Evolutionary conservation across 1,140 invertebrate species (phyloP), one percentile per base, ranked within the genome.

Genomic region (Drosophila arawakana): DNA sequence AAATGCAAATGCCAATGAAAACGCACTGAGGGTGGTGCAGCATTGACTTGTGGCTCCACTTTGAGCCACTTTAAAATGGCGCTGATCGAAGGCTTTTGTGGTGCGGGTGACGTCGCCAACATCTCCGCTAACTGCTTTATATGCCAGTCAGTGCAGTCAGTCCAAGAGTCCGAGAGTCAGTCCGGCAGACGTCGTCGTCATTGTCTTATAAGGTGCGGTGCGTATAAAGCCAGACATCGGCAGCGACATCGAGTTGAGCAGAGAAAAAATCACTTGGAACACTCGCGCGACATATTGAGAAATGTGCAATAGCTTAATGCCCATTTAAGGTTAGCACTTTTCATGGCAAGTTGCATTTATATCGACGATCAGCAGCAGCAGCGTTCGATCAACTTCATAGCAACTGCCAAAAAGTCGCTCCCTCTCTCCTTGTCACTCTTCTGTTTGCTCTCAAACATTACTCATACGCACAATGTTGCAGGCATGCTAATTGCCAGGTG

Each of bases 241-340:
- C 76, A 58, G 25, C 25, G 73, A 71, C 76, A 58, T 71, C 49
- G 59, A 65, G 57, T 61, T 52, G 44, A 67, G 63, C 76, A 77
- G 71, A 57, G 70, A 82, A 88, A 91, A 91, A 89, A 89, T 79
- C 89, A 88, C 80, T 91, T 86, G 85, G 77, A 72, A 73, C 76
- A 81, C 78, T 84, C 81, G 81, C 81, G 86, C 88, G 90, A 91
- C 90, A 91, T 91, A 91, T 91, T 91, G 90, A 91, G 90, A 91
- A 91, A 91, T 91, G 90, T 91, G 90, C 90, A 91, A 91, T 91
- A 91, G 90, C 90, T 89, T 90, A 90, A 90, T 90, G 85, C 78
- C 90, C 90, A 91, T 91, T 84, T 91, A 91, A 78, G 90, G 90
- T 68, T 59, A 73, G 58, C 77, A 91, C 82, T 85, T 91, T 91